Evolutionary conservation across 2,888 invertebrate genomes (phyloP).

Genomic region (Monopis laevigella): DNA sequence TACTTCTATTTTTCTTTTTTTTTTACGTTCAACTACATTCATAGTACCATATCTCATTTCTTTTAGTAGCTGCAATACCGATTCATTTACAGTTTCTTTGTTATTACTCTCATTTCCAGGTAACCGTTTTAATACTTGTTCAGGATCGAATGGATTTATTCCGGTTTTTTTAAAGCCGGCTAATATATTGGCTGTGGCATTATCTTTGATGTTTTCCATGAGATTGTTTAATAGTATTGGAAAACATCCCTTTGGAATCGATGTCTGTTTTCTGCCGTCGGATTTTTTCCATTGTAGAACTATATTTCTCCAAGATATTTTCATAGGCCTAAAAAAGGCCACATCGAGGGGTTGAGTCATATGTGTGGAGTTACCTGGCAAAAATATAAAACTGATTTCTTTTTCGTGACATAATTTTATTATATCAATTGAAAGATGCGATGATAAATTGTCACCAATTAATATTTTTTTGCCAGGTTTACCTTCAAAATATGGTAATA

Average conservation of each 20-base stretch:
- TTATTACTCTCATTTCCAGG: constrained; percentile 14
- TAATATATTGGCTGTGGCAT: constrained; percentile 17
- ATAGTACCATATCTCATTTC: too few relatives aligned
- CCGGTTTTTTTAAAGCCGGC: constrained; percentile 21
- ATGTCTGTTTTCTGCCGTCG: constrained; percentile 17
- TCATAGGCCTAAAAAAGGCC: constrained; percentile 28
- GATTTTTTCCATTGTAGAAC: constrained; percentile 21
- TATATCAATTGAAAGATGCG: constrained; percentile 26
- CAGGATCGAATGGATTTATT: constrained; percentile 18
- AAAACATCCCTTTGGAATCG: constrained; percentile 20
- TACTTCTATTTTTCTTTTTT: too few relatives aligned
- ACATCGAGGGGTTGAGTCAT: constrained; percentile 32
- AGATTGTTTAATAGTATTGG: constrained; percentile 19
- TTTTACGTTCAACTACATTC: too few relatives aligned
- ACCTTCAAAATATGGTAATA: too few relatives aligned
- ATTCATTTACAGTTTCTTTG: constrained; percentile 17
- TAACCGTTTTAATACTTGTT: constrained; percentile 18
- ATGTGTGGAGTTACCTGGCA: constrained; percentile 31
- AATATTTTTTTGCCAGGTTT: too few relatives aligned
- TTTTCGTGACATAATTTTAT: constrained; percentile 28
- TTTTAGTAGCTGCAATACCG: too few relatives aligned
- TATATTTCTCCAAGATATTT: constrained; percentile 24
- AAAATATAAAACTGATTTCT: constrained; percentile 30
- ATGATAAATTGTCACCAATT: constrained; percentile 17
- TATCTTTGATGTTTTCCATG: constrained; percentile 15